These are phyloP conservation scores for Acronicta alni DNA, from an alignment of 2,888 invertebrate genomes.

Conservation along the genomic window DNA sequence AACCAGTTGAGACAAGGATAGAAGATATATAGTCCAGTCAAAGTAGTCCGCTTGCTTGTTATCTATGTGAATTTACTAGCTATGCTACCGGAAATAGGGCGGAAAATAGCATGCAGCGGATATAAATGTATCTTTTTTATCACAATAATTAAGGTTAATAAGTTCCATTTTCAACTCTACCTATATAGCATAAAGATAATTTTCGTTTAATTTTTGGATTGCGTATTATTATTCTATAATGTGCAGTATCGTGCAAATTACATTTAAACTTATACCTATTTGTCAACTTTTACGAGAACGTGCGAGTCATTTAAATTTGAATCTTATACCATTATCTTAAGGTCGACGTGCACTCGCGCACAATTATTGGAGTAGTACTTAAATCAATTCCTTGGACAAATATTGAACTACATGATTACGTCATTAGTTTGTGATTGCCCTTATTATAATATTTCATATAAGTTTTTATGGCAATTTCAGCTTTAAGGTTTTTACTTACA, in stretches of 20 bases:
- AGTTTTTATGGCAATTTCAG: neutral
- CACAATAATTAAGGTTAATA: neutral
- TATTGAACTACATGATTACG: too few relatives aligned
- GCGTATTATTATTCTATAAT: too few relatives aligned
- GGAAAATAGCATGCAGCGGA: neutral
- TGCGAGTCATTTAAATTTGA: neutral
- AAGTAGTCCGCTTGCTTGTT: too few relatives aligned
- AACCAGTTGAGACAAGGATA: too few relatives aligned
- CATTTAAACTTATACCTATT: too few relatives aligned
- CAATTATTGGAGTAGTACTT: too few relatives aligned
- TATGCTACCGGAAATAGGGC: neutral
- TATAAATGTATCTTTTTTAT: neutral
- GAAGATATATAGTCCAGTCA: too few relatives aligned
- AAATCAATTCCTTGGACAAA: too few relatives aligned
- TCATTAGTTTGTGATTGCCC: too few relatives aligned
- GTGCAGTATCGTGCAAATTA: too few relatives aligned
- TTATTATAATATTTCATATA: too few relatives aligned
- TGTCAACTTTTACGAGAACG: neutral
- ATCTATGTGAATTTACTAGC: constrained; percentile 24
- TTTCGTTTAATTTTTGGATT: neutral
- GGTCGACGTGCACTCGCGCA: neutral
- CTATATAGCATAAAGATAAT: neutral
- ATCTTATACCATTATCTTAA: neutral
- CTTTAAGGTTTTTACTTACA: neutral
- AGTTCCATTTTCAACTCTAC: neutral